Conservation (phyloP, 2,888 invertebrate genomes). For the Dioctria rufipes region DNA sequence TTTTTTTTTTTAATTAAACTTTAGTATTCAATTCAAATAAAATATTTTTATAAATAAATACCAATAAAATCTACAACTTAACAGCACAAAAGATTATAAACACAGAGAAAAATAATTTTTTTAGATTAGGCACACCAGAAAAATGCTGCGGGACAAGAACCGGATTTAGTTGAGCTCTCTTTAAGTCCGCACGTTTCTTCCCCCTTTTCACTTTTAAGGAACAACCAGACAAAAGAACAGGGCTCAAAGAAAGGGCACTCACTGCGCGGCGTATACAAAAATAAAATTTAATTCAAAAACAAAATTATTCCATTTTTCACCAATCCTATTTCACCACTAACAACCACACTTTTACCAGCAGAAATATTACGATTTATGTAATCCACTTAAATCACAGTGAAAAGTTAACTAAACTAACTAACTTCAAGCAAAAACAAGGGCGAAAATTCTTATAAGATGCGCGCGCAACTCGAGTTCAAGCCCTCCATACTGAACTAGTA, state of each 20-base stretch:
- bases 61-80: neutral
- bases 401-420: neutral
- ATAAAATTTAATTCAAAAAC: too few species aligned
- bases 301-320: too few species aligned
- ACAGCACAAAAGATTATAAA: constrained; percentile 1
- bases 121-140: constrained; percentile 3
- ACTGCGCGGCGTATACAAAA: too few species aligned
- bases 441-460: constrained; percentile 16
- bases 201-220: constrained; percentile 18
- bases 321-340: neutral
- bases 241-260: neutral
- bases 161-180: constrained; percentile 34
- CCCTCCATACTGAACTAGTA: constrained; percentile 19
- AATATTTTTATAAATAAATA: neutral
- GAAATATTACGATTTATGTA: constrained; percentile 35
- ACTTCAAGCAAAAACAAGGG: constrained; percentile 34
- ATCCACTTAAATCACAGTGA: neutral
- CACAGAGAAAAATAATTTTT: constrained; percentile 21
- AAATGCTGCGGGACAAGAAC: constrained; percentile 33
- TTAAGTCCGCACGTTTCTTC: neutral
- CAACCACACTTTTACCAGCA: constrained; percentile 15
- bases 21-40: neutral
- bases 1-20: neutral
- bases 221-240: neutral
- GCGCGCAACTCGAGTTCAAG: constrained; percentile 2